phyloP scores from a whole-genome alignment of 2,797 vertebrate species.

The Karalla daura region DNA sequence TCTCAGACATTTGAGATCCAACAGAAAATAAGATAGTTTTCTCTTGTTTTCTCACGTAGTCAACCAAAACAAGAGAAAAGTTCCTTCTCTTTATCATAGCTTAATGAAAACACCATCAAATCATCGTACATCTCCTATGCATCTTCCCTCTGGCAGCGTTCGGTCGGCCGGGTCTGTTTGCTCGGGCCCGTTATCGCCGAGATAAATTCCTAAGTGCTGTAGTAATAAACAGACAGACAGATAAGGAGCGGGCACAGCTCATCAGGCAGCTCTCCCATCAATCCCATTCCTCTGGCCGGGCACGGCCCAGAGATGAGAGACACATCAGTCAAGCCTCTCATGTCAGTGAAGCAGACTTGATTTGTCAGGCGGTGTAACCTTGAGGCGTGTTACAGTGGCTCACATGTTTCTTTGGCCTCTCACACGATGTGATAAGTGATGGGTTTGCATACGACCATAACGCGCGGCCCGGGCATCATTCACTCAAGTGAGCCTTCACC shows the following conservation, averaged over 20 bases:
- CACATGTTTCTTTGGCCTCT: conserved; percentile 61
- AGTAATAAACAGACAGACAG: conserved; percentile 41
- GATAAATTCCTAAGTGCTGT: conserved; percentile 21
- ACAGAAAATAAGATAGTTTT: background rate
- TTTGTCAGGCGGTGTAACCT: conserved; percentile 79
- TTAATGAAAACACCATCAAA: background rate
- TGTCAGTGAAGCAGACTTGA: conserved; percentile 73
- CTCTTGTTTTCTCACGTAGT: background rate
- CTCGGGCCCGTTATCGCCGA: conserved; percentile 7
- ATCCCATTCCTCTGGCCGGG: conserved; percentile 39
- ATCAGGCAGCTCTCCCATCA: conserved; percentile 59
- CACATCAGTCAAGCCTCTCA: conserved; percentile 71
- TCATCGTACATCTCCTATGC: background rate
- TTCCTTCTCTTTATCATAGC: too few relatives aligned
- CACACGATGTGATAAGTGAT: conserved; percentile 52
- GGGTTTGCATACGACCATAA: conserved; percentile 45
- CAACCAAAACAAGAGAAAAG: too few relatives aligned
- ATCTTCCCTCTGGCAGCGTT: background rate
- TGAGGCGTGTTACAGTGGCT: conserved; percentile 62
- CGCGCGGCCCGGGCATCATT: conserved; percentile 35
- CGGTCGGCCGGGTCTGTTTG: conserved; percentile 5
- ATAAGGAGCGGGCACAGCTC: conserved; percentile 43
- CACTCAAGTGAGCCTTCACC: conserved; percentile 40
- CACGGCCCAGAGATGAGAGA: conserved; percentile 69
- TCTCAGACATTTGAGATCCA: background rate